Conservation (phyloP, 2,113 vertebrate species). For the Hucho hucho region DNA sequence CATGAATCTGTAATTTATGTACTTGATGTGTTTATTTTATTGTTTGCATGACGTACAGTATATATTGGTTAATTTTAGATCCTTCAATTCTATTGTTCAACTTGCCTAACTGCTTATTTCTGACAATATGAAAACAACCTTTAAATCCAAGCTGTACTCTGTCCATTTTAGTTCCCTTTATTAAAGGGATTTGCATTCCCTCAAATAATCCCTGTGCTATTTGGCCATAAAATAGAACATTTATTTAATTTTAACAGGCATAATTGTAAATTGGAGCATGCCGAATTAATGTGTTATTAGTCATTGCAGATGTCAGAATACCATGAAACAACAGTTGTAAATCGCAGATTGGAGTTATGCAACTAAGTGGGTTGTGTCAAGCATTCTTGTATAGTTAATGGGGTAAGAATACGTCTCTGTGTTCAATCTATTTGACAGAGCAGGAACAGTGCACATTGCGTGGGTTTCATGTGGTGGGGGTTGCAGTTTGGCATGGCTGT, state of each 20-base stretch:
- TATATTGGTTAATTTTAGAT: neutral
- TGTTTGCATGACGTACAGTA: no score
- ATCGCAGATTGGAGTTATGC: slow-evolving; percentile 39
- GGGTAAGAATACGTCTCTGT: neutral
- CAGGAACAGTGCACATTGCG: slow-evolving; percentile 31
- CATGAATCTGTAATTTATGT: neutral
- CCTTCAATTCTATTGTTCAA: neutral
- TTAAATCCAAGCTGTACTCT: slow-evolving; percentile 32
- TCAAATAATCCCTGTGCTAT: slow-evolving; percentile 55
- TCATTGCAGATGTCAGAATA: slow-evolving; percentile 56
- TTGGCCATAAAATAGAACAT: slow-evolving; percentile 52
- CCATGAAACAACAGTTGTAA: slow-evolving; percentile 39
- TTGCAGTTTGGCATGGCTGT: slow-evolving; percentile 37
- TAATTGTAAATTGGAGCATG: slow-evolving; percentile 68
- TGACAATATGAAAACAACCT: slow-evolving; percentile 2
- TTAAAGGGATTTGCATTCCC: slow-evolving; percentile 61
- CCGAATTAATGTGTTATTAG: slow-evolving; percentile 66
- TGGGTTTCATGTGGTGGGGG: slow-evolving; percentile 16
- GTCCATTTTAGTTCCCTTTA: slow-evolving; percentile 45
- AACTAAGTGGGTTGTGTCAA: slow-evolving; percentile 31
- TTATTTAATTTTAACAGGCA: slow-evolving; percentile 60
- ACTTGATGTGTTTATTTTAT: neutral
- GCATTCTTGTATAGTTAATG: slow-evolving; percentile 20
- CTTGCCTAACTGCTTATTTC: neutral
- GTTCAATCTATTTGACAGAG: slow-evolving; percentile 33